Conservation (phyloP, 2,797 vertebrate genomes). For the Lagodon rhomboides region DNA sequence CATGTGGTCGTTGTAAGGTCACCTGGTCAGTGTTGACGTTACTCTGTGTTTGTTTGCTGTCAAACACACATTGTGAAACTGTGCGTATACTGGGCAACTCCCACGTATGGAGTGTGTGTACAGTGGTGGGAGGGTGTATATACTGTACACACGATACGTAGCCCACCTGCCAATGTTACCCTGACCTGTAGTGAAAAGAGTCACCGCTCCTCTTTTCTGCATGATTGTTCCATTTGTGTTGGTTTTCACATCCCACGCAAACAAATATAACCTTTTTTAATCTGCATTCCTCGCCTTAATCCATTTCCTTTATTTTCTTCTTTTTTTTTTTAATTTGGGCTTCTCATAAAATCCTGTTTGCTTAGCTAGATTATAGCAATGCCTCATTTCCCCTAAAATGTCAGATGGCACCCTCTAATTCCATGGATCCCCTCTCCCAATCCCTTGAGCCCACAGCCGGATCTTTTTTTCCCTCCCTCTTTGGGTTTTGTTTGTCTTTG, state of each 20-base stretch:
- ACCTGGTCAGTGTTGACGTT: slow-evolving; percentile 60
- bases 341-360: slow-evolving; percentile 66
- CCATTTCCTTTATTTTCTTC: slow-evolving; percentile 28
- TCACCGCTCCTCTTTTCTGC: neutral
- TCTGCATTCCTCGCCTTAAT: slow-evolving; percentile 47
- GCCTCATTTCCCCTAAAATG: slow-evolving; percentile 63
- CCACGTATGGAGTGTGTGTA: slow-evolving; percentile 44
- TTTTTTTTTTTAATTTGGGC: slow-evolving; percentile 41
- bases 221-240: slow-evolving; percentile 12
- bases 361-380: slow-evolving; percentile 53
- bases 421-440: slow-evolving; percentile 46
- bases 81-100: slow-evolving; percentile 47
- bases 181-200: neutral
- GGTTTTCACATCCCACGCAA: slow-evolving; percentile 27
- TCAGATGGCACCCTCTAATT: slow-evolving; percentile 66
- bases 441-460: slow-evolving; percentile 52
- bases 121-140: slow-evolving; percentile 49
- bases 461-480: slow-evolving; percentile 19
- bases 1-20: slow-evolving; percentile 51
- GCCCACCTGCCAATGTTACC: neutral
- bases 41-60: slow-evolving; percentile 68
- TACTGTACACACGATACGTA: slow-evolving; percentile 58
- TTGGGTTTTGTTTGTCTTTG: slow-evolving; percentile 58
- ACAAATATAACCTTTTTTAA: slow-evolving; percentile 57
- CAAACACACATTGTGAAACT: slow-evolving; percentile 65